Percentiles rank a stretch among this genome's conserved stretches.
These are phyloP conservation scores for Pica pica DNA, from an alignment of 2,113 vertebrate species.

Conservation along the genomic window DNA sequence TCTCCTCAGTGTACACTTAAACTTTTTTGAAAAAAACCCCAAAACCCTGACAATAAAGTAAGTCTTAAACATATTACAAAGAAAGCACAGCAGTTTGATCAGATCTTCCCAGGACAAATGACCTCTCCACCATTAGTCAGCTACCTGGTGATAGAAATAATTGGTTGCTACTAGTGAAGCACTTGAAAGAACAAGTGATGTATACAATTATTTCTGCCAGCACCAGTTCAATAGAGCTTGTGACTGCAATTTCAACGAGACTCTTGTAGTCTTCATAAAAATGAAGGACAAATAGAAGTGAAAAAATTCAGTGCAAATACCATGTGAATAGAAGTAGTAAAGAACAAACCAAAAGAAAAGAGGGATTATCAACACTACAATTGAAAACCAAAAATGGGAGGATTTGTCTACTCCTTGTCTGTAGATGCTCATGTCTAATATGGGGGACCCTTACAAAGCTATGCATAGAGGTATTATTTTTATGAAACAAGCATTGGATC, in stretches of 20 bases:
- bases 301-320: neutral
- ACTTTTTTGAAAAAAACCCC: neutral
- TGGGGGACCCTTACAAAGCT: neutral
- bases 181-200: neutral
- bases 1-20: neutral
- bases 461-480: neutral
- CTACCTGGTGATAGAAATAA: slow-evolving; percentile 27
- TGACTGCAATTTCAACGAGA: neutral
- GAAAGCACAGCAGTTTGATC: neutral
- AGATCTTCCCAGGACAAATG: neutral
- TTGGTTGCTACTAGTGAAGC: neutral
- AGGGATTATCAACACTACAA: neutral
- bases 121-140: neutral
- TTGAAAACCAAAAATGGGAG: neutral
- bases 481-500: neutral
- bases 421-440: neutral
- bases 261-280: neutral
- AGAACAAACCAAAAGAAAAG: neutral
- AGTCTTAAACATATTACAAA: neutral
- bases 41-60: neutral
- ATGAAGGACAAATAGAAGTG: neutral
- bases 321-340: neutral
- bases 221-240: neutral
- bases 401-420: neutral
- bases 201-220: slow-evolving; percentile 14